Conservation (phyloP, 2,888 invertebrate species). For the Andrena trimmerana region DNA sequence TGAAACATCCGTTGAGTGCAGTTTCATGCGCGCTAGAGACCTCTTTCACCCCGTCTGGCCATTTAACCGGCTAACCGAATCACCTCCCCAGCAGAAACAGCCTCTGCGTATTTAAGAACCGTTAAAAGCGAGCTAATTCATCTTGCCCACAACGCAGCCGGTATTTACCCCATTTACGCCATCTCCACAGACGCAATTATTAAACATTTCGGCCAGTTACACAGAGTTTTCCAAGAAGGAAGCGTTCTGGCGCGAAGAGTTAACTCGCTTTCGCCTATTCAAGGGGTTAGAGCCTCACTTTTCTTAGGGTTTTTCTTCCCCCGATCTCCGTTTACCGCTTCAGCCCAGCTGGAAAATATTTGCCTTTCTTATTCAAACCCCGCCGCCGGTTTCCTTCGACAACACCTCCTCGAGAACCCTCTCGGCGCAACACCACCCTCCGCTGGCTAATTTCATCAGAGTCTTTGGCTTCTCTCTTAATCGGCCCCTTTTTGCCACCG, state of each 20-base stretch:
- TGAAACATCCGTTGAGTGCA: not conserved
- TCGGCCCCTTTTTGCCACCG: not conserved
- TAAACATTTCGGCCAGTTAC: not conserved
- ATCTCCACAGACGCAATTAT: too few species aligned
- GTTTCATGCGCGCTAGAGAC: too few species aligned
- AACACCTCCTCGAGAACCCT: not conserved
- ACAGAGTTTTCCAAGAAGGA: not conserved
- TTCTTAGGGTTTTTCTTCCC: not conserved
- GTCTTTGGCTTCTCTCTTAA: not conserved
- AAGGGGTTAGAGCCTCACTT: not conserved
- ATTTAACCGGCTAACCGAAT: too few species aligned
- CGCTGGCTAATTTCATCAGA: not conserved
- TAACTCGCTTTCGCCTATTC: not conserved
- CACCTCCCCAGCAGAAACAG: too few species aligned
- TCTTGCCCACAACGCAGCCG: too few species aligned
- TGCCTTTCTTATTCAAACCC: constrained; percentile 5
- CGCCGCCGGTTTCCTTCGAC: not conserved
- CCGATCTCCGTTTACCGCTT: not conserved
- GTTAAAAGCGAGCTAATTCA: too few species aligned
- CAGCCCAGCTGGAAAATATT: constrained; percentile 4
- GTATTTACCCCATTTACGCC: too few species aligned
- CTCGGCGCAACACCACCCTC: not conserved
- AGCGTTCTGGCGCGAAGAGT: not conserved
- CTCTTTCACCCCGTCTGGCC: too few species aligned
- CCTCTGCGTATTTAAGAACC: too few species aligned